These are phyloP conservation scores for Zaprionus lineosus DNA, from an alignment of 2,888 invertebrate species.

Conservation along the genomic window DNA sequence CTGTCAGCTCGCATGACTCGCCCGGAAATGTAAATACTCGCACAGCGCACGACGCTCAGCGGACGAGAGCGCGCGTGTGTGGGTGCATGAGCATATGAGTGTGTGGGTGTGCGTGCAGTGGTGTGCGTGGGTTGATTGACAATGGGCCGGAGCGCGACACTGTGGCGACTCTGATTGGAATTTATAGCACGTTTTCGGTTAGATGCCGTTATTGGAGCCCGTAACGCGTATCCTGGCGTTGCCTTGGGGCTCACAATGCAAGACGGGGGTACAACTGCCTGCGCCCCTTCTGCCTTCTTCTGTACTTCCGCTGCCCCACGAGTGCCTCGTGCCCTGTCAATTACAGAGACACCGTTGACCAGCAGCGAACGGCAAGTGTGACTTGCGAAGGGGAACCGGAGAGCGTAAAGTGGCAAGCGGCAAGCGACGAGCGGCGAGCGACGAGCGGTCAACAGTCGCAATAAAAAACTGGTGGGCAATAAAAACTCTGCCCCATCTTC, in stretches of 20 bases:
- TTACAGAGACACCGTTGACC: conserved; percentile 54
- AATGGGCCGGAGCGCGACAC: conserved; percentile 45
- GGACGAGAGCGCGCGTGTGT: neutral
- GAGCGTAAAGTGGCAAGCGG: conserved; percentile 24
- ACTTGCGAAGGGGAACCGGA: no score
- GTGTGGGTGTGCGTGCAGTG: conserved; percentile 8
- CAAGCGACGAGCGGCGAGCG: conserved; percentile 59
- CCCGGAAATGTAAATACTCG: conserved; percentile 54
- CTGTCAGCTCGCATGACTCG: conserved; percentile 46
- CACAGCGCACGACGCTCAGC: conserved; percentile 26
- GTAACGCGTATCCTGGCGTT: conserved; percentile 27
- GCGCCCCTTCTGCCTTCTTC: neutral
- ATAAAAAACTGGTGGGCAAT: conserved; percentile 62
- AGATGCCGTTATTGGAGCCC: conserved; percentile 45
- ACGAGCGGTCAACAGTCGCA: conserved; percentile 45
- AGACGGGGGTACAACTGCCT: conserved; percentile 4
- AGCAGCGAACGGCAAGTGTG: no score
- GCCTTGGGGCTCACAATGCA: conserved; percentile 37
- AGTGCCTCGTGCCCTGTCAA: conserved; percentile 58
- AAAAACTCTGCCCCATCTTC: conserved; percentile 40
- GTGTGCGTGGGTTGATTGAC: conserved; percentile 51
- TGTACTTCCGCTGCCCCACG: conserved; percentile 36
- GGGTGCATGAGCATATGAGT: neutral
- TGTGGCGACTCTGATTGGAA: conserved; percentile 61
- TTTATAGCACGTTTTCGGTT: conserved; percentile 65